Percentiles rank a stretch among this genome's conserved stretches.
These are phyloP conservation scores for Corydoras maculifer DNA, from an alignment of 2,113 vertebrate genomes.

Conservation along the genomic window DNA sequence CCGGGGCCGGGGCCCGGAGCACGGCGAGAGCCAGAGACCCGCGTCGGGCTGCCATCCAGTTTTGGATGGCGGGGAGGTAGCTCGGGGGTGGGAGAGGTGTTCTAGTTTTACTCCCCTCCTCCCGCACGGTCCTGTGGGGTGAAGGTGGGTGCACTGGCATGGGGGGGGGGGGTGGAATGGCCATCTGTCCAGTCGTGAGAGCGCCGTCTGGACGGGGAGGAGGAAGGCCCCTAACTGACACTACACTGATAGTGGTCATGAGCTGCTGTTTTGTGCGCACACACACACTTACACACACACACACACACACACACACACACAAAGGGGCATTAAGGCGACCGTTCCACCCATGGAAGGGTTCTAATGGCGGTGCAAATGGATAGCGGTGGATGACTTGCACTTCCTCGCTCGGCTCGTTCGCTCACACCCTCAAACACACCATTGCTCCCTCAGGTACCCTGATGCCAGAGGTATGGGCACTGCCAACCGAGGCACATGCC, in stretches of 20 bases:
- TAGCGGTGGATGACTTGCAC: constrained; percentile 31
- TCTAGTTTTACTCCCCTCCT: constrained; percentile 35
- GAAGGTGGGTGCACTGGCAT: constrained; percentile 50
- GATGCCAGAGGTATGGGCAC: constrained; percentile 65
- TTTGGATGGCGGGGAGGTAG: constrained; percentile 35
- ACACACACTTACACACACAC: constrained; percentile 22
- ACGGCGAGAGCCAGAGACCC: constrained; percentile 31
- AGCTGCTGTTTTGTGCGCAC: constrained; percentile 44
- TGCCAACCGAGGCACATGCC: constrained; percentile 63
- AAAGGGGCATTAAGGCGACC: constrained; percentile 35
- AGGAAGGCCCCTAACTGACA: constrained; percentile 55
- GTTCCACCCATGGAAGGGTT: constrained; percentile 43
- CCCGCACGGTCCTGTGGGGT: constrained; percentile 27
- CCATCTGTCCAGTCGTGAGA: constrained; percentile 76
- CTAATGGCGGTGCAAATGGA: constrained; percentile 38
- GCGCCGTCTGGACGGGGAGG: constrained; percentile 68
- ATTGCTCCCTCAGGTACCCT: constrained; percentile 51
- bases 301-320: constrained; percentile 22
- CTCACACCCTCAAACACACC: constrained; percentile 37
- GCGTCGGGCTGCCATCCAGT: constrained; percentile 40
- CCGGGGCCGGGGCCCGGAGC: constrained; percentile 17
- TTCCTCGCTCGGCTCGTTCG: constrained; percentile 29
- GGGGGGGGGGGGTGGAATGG: constrained; percentile 53
- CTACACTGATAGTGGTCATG: constrained; percentile 45
- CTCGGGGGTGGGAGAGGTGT: constrained; percentile 35